These are phyloP conservation scores for Himantopus leucocephalus DNA, from an alignment of 2,113 vertebrate genomes.

Conservation along the genomic window DNA sequence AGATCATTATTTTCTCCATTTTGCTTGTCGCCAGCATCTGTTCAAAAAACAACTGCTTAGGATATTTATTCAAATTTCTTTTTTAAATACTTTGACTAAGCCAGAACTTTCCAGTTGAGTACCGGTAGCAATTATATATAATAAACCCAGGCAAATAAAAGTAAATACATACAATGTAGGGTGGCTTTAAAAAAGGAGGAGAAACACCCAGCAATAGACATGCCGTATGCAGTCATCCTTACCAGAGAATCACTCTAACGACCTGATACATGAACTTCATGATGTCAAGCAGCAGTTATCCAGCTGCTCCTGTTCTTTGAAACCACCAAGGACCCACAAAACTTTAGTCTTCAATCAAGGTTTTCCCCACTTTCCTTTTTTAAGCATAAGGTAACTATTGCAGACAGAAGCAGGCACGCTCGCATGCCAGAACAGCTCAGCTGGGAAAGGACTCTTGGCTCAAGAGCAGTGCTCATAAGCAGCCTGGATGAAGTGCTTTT, in stretches of 20 bases:
- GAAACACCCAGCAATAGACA: background rate
- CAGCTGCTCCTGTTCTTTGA: background rate
- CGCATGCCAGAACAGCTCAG: background rate
- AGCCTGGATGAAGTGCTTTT: background rate
- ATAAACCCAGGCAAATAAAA: background rate
- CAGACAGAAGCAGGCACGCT: background rate
- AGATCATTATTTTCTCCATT: conserved; percentile 80
- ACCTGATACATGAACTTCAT: background rate
- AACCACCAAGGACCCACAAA: background rate
- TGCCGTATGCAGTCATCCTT: background rate
- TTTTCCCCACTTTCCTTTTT: background rate
- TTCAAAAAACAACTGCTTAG: background rate
- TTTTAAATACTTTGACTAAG: background rate
- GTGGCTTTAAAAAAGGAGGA: background rate
- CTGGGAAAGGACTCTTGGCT: background rate
- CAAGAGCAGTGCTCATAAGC: background rate
- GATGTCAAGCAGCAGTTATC: background rate
- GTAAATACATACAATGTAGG: background rate
- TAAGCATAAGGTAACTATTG: background rate
- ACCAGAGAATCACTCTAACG: background rate
- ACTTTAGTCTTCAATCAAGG: background rate
- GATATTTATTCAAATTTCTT: background rate
- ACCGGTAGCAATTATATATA: background rate
- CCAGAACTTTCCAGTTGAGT: background rate
- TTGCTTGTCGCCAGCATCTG: conserved; percentile 77